Percentiles rank a stretch among this genome's conserved stretches.
Conservation (phyloP, 30 jellyfish, hydroid and myxozoan species). For the Hydra vulgaris region DNA sequence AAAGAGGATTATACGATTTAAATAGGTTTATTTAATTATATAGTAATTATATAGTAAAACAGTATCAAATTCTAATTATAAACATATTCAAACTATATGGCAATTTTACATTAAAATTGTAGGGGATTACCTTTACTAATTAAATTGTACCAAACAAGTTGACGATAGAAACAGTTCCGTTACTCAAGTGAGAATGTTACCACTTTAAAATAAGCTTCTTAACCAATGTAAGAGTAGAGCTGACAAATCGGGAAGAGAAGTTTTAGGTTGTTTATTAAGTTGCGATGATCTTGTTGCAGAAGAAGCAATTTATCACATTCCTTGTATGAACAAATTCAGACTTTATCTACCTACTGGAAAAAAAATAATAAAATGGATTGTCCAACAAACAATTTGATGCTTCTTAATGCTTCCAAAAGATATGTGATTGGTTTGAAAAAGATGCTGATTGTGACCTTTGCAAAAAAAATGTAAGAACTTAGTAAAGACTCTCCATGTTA, state of each 20-base stretch:
- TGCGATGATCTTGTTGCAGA: constrained; percentile 27
- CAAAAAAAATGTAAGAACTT: neutral
- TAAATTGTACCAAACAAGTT: constrained; percentile 2
- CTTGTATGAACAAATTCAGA: constrained; percentile 21
- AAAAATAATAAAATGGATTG: constrained; percentile 4
- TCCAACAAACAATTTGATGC: constrained; percentile 7
- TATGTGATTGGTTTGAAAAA: constrained; percentile 18
- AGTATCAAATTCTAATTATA: neutral
- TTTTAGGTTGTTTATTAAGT: constrained; percentile 5
- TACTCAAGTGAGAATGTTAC: constrained; percentile 17
- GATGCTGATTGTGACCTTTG: constrained; percentile 1
- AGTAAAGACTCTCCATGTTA: neutral
- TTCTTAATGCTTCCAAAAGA: neutral
- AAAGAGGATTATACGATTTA: constrained; percentile 1
- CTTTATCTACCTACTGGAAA: neutral
- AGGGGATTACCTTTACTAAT: neutral
- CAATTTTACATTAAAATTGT: neutral
- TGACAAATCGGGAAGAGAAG: constrained; percentile 34
- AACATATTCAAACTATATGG: neutral
- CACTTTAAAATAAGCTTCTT: constrained; percentile 11
- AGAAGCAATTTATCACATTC: constrained; percentile 28
- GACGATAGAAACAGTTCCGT: neutral
- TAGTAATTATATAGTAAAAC: neutral
- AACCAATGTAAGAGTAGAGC: constrained; percentile 16
- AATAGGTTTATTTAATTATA: neutral